phyloP scores from a whole-genome alignment of 2,888 invertebrate genomes.

The Tenthredo livida region DNA sequence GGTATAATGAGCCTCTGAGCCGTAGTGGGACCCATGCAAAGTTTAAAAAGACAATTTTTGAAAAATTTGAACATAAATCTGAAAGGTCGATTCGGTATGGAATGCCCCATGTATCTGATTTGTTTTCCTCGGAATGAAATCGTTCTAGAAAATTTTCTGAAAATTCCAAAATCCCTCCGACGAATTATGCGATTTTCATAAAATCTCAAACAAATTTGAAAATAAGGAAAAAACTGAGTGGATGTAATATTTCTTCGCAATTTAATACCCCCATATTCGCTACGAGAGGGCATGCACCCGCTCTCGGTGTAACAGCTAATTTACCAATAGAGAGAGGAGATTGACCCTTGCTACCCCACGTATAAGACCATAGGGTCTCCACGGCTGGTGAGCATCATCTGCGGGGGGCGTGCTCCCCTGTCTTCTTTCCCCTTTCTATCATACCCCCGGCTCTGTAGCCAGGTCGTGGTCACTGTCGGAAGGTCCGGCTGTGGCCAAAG shows the following conservation, averaged over 20 bases:
- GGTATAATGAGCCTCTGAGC: too few species aligned
- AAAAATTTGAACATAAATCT: too few species aligned
- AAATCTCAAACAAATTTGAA: too few species aligned
- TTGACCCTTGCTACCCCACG: slow-evolving; percentile 32
- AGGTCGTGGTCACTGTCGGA: slow-evolving; percentile 44
- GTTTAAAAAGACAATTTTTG: too few species aligned
- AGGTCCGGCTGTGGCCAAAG: slow-evolving; percentile 54
- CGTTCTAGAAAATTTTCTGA: too few species aligned
- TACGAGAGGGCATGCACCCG: background rate
- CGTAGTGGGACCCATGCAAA: too few species aligned
- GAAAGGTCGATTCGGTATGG: too few species aligned
- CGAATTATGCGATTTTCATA: too few species aligned
- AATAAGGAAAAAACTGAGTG: too few species aligned
- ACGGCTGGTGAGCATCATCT: slow-evolving; percentile 53
- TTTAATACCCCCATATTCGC: background rate
- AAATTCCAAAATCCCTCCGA: too few species aligned
- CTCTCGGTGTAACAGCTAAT: background rate
- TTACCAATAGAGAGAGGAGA: slow-evolving; percentile 32
- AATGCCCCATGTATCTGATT: too few species aligned
- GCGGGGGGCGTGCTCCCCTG: slow-evolving; percentile 49
- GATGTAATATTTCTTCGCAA: background rate
- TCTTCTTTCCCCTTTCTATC: slow-evolving; percentile 30
- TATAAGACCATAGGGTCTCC: background rate
- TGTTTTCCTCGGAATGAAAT: too few species aligned
- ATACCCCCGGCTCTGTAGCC: slow-evolving; percentile 6